Base-by-base conservation (phyloP, 2,113 vertebrate genomes). In the Todiramphus chloris region DNA sequence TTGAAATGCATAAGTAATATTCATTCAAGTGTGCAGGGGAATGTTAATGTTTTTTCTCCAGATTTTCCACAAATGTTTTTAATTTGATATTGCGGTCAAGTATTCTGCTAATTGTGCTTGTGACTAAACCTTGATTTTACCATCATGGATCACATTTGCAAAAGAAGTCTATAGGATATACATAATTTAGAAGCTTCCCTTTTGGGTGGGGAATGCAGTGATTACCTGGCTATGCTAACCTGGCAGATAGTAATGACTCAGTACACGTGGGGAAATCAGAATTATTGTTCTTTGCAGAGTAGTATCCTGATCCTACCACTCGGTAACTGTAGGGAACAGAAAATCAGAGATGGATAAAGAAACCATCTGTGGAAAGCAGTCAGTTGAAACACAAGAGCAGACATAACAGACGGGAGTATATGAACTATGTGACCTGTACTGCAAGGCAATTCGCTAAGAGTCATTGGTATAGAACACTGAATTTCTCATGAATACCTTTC, bases 371-470 rank as follows among this genome's bases (percentile, higher is more conserved):
- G 56, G 87, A 48, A 92, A 59, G 85, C 88, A 81, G 79, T 86
- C 79, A 83, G 56, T 51, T 13, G 51, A 90, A 96, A 75, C 82
- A 70, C 30, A 50, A 64, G 76, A 92, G 68, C 72, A 90, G 75
- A 67, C 33, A 31, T 62, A 83, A 59, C 55, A 90, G 81, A 64
- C 53, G 44, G 75, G 50, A 93, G 41, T 67, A 27, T 67, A 50
- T 88, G 85, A 96, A 92, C 78, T 77, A 5, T 58, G 43, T 75
- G 75, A 96, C 94, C 90, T 85, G 43, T 92, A 70, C 64, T 92
- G 64, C 51, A 50, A 88, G 63, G 72, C 87, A 94, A 66, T 95
- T 85, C 73, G 72, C 15, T 93, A 75, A 73, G 63, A 96, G 74
- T 77, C 63, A 63, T 67, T 94, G 87, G 41, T 96, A 90, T 30